Percentiles rank a stretch among this genome's conserved stretches.
phyloP scores from a whole-genome alignment of 2,113 vertebrate genomes.

The Probosciger aterrimus region DNA sequence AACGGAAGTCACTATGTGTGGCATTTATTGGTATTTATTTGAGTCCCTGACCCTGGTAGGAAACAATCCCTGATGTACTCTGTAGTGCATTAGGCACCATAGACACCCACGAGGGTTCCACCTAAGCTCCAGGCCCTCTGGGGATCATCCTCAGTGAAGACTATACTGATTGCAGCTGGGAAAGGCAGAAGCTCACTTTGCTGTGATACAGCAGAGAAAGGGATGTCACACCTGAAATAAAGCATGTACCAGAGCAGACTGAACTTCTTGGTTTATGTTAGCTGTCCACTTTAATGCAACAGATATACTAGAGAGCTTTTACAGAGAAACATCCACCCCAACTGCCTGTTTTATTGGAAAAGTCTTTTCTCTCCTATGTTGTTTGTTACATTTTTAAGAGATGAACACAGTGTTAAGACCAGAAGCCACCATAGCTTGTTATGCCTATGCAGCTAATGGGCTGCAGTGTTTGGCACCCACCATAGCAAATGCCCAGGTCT shows the following conservation, averaged over 20 bases:
- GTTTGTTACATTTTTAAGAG: not conserved
- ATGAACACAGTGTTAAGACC: not conserved
- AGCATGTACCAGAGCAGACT: not conserved
- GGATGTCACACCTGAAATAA: not conserved
- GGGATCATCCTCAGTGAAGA: not conserved
- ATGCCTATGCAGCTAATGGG: not conserved
- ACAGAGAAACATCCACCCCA: not conserved
- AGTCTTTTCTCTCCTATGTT: not conserved
- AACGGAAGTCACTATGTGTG: too few species aligned
- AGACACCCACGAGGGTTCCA: not conserved
- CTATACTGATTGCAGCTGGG: not conserved
- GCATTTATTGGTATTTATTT: not conserved
- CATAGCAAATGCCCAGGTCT: not conserved
- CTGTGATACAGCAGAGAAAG: not conserved
- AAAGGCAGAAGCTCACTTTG: not conserved
- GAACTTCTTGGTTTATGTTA: not conserved
- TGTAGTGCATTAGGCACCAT: rapidly evolving
- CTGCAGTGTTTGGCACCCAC: not conserved
- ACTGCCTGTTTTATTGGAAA: not conserved
- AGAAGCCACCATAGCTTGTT: not conserved
- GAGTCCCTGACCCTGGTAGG: not conserved
- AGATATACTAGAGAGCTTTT: not conserved
- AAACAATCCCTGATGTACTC: not conserved
- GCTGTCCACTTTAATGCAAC: not conserved
- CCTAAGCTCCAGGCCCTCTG: not conserved